Evolutionary conservation across 2,888 invertebrate species (phyloP).

Genomic region (Capitulum mitella): DNA sequence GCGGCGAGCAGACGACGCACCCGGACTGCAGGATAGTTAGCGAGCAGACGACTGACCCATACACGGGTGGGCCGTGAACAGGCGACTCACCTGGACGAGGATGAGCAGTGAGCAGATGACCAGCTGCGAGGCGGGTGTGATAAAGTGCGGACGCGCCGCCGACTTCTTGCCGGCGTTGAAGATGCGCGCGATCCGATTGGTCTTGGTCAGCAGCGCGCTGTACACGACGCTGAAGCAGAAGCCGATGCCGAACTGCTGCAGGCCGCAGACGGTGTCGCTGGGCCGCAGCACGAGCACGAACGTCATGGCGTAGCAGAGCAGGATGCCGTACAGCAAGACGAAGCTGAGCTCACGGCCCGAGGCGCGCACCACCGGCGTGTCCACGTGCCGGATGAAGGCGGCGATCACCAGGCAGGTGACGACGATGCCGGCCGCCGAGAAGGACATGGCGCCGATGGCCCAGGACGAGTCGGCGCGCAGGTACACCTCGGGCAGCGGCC

Average conservation of each 20-base stretch:
- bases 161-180: constrained; percentile 94
- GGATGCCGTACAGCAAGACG: constrained; percentile 78
- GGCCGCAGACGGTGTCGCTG: constrained; percentile 78
- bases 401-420: constrained; percentile 40
- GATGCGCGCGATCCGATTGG: constrained; percentile 91
- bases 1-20: no score
- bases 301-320: constrained; percentile 86
- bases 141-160: constrained; percentile 87
- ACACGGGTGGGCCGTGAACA: no score
- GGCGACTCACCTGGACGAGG: constrained; percentile 77
- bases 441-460: constrained; percentile 86
- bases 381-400: constrained; percentile 64
- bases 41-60: no score
- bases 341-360: constrained; percentile 85
- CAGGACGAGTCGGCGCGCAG: constrained; percentile 63
- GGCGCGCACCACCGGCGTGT: constrained; percentile 94
- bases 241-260: constrained; percentile 62
- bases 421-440: constrained; percentile 43
- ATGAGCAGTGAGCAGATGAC: constrained; percentile 81
- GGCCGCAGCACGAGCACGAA: constrained; percentile 82
- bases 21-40: no score
- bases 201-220: constrained; percentile 92
- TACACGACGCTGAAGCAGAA: constrained; percentile 96
- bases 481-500: constrained; percentile 72
- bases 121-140: constrained; percentile 82